phyloP scores from a whole-genome alignment of 2,797 vertebrate species.

The Paedocypris micromegethes region DNA sequence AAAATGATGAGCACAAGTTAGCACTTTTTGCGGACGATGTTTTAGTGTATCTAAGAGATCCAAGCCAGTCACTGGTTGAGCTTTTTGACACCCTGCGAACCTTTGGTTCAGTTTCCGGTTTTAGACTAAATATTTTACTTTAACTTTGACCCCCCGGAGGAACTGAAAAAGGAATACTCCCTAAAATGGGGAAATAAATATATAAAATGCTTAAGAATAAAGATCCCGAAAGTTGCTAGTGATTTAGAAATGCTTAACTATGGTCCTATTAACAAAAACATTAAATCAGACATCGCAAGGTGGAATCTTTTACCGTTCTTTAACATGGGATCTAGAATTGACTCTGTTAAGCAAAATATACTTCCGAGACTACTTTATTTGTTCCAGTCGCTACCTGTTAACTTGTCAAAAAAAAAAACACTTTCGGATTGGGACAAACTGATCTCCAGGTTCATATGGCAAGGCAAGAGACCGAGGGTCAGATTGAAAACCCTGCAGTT shows the following conservation, averaged over 20 bases:
- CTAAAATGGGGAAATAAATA: conserved; percentile 29
- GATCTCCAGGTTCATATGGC: conserved; percentile 3
- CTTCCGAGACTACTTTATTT: conserved; percentile 4
- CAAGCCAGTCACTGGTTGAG: background rate
- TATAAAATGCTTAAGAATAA: conserved; percentile 6
- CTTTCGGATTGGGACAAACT: conserved; percentile 5
- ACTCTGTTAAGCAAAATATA: conserved; percentile 3
- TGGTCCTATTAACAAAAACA: background rate
- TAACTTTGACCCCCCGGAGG: conserved; percentile 1
- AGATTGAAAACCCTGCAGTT: conserved; percentile 8
- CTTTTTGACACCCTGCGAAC: conserved; percentile 10
- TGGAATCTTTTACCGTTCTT: too few species aligned
- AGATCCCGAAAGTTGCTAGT: background rate
- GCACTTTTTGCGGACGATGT: conserved; percentile 26
- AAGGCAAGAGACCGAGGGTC: background rate
- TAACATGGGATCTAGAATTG: conserved; percentile 18
- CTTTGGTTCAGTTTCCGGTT: conserved; percentile 10
- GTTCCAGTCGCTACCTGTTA: conserved; percentile 6
- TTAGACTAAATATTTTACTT: conserved; percentile 22
- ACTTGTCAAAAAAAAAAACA: background rate
- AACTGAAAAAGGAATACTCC: background rate
- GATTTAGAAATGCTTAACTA: conserved; percentile 7
- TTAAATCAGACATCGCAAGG: too few species aligned
- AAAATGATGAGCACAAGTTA: conserved; percentile 11
- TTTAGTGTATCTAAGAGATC: conserved; percentile 9